Conservation (phyloP, 1,140 invertebrate species). For the Chrysopa pallens region DNA sequence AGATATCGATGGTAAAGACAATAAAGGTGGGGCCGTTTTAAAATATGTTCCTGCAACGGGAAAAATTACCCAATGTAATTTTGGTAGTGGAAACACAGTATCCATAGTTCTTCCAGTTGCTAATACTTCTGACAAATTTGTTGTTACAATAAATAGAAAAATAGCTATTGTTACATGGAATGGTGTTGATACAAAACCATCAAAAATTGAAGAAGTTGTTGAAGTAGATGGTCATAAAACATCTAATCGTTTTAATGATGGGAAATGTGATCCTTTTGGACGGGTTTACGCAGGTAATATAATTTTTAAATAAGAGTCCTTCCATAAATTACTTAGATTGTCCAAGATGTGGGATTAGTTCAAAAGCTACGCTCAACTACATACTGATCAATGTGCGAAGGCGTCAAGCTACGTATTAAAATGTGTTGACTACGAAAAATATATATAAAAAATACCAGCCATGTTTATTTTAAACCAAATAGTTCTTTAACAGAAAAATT, state of each 20-base stretch:
- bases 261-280: conserved; percentile 65
- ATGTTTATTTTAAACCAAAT: too few species aligned
- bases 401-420: too few species aligned
- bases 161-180: conserved; percentile 47
- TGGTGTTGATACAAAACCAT: conserved; percentile 18
- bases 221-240: conserved; percentile 9
- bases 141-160: conserved; percentile 37
- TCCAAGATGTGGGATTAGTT: too few species aligned
- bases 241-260: conserved; percentile 63
- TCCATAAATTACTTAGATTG: too few species aligned
- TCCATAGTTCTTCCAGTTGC: conserved; percentile 43
- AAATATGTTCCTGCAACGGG: conserved; percentile 3
- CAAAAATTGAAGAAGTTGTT: conserved; percentile 9
- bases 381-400: too few species aligned
- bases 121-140: conserved; percentile 34
- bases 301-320: too few species aligned
- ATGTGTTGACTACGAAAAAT: too few species aligned
- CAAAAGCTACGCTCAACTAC: too few species aligned
- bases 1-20: conserved; percentile 28
- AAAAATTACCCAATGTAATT: conserved; percentile 1
- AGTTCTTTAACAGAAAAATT: too few species aligned
- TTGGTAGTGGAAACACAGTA: conserved; percentile 20
- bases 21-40: conserved; percentile 26
- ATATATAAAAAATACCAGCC: too few species aligned
- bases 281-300: conserved; percentile 59